phyloP scores from a whole-genome alignment of 1,140 invertebrate genomes.

The Bactericera cockerelli region DNA sequence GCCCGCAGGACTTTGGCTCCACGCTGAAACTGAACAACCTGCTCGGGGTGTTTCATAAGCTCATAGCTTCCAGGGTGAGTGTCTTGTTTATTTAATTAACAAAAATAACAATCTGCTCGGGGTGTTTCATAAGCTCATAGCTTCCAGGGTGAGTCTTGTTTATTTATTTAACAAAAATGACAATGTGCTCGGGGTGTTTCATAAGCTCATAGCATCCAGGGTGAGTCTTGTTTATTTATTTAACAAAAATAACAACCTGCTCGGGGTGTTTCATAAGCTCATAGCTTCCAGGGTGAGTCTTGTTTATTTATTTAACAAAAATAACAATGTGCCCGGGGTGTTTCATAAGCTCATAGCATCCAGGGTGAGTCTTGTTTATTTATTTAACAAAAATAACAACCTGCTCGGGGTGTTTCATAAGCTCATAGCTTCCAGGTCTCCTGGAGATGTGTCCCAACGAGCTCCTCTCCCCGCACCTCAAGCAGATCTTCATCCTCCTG shows the following conservation, averaged over 20 bases:
- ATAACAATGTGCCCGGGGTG: slow-evolving; percentile 73
- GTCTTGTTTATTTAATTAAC: too few relatives aligned
- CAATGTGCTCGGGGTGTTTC: slow-evolving; percentile 83
- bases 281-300: too few relatives aligned
- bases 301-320: too few relatives aligned
- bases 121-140: too few relatives aligned
- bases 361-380: too few relatives aligned
- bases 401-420: slow-evolving; percentile 93
- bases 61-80: slow-evolving; percentile 73
- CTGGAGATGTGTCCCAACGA: slow-evolving; percentile 52
- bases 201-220: slow-evolving; percentile 91
- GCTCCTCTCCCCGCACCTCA: slow-evolving; percentile 56
- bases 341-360: slow-evolving; percentile 94
- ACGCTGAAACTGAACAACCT: slow-evolving; percentile 40
- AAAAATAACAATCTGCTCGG: too few relatives aligned
- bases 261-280: too few relatives aligned
- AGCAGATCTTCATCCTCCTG: slow-evolving; percentile 76
- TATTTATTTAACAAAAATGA: too few relatives aligned
- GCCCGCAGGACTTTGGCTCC: slow-evolving; percentile 24
- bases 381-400: too few relatives aligned
- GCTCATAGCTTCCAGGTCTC: slow-evolving; percentile 78
- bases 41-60: slow-evolving; percentile 88
- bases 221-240: too few relatives aligned
- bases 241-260: too few relatives aligned
- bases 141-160: too few relatives aligned